Evolutionary conservation across 2,888 invertebrate genomes (phyloP), one percentile per base, ranked within the genome.

Genomic region (Thymelicus sylvestris): DNA sequence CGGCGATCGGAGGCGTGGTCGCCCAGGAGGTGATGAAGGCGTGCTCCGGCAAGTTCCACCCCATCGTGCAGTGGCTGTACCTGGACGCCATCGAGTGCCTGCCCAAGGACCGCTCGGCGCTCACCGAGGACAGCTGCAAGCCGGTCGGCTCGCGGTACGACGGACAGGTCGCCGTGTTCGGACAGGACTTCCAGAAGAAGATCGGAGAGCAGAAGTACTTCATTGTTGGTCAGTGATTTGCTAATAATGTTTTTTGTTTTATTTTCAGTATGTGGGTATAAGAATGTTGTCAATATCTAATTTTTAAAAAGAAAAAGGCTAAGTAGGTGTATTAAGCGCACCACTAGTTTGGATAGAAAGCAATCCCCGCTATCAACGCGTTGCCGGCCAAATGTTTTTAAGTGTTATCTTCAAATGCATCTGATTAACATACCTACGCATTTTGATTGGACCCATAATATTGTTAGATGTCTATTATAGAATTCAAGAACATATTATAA

Each of bases 1-100:
- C 98, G 0, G 97, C 97, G 0, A 97, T 99, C 79, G 99, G 99
- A 65, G 99, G 99, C 24, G 95, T 99, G 69, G 98, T 99, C 6
- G 99, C 99, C 38, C 99, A 99, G 91, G 99, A 99, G 93, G 98
- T 97, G n/a, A 96, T 99, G 97, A 99, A 99, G 93, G 99, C 98
- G 0, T 98, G 98, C 90, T 97, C 97, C 59, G 99, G 99, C 70
- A 99, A 99, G 89, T 99, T 99, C 90, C 96, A 96, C 77, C 99
- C 99, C 0, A 97, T 99, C 74, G 95, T 95, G 81, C 98, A 99
- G 85, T 99, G 97, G 97, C 89, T 99, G 67, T 99, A 99, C 89
- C 97, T 97, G 83, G 99, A 99, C 93, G 98, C 99, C 0, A 94
- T 98, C 31, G 99, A 99, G 90, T 98, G 98, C 87, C 93, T 99